phyloP scores from a whole-genome alignment of 2,113 vertebrate genomes.

The Malurus alboscapulatus region DNA sequence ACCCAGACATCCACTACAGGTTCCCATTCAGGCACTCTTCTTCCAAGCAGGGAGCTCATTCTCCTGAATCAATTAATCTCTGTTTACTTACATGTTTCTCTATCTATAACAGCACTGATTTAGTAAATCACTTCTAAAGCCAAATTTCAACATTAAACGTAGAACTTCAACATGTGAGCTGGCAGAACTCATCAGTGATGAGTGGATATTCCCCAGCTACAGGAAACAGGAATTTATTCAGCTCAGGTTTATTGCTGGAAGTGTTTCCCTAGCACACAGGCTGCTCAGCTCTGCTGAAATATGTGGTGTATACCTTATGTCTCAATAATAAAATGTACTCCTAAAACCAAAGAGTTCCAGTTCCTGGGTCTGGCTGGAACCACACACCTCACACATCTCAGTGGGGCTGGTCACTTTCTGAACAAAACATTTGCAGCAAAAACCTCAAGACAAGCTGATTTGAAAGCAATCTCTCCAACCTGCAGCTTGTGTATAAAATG shows the following conservation, averaged over 20 bases:
- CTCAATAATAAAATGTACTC: background rate
- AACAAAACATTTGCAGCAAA: background rate
- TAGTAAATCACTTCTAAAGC: constrained; percentile 38
- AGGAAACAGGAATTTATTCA: constrained; percentile 15
- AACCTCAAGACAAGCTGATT: background rate
- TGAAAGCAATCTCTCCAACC: background rate
- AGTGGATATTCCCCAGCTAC: background rate
- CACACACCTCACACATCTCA: background rate
- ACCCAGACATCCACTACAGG: background rate
- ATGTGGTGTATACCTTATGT: fast-evolving
- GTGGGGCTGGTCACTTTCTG: fast-evolving
- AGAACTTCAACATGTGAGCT: background rate
- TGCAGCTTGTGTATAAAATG: background rate
- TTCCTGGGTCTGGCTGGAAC: background rate
- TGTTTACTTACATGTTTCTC: background rate
- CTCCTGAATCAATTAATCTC: background rate
- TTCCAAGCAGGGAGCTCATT: background rate
- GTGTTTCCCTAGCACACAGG: background rate
- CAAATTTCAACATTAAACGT: constrained; percentile 3
- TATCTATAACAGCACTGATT: background rate
- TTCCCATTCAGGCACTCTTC: background rate
- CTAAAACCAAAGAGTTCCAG: background rate
- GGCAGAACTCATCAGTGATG: background rate
- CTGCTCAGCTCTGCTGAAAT: background rate
- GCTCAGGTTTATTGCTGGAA: background rate